Evolutionary conservation across 2,888 invertebrate species (phyloP), one percentile per base, ranked within the genome.

Genomic region (Calameuta idolon): DNA sequence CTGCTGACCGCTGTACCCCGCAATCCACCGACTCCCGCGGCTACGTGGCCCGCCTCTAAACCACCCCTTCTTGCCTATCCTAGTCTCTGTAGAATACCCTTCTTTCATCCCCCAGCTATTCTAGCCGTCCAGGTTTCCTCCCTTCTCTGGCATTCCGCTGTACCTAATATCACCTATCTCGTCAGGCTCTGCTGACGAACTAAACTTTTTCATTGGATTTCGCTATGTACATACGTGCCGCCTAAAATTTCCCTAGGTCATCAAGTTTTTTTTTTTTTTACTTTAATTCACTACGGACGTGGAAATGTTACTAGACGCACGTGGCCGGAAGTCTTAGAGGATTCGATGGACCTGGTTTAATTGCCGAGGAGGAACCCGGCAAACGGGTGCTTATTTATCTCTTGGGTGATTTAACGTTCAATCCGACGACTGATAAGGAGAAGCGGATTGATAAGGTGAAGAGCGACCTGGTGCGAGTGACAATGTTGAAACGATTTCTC

Each of bases 31-130:
- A 77, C 79, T 84, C 85, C 82, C 80, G 78, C 76, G 81, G 83
- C 84, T 90, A 90, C 90, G 90, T 90, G 90, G 86, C 82, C 84
- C 86, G 90, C 89, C 85, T 90, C 88, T 84, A 87, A 90, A 90
- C 89, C 86, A 86, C 83, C 83, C 83, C 83, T 81, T 83, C 83
- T 81, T 83, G 84, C 80, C 81, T 79, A 80, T 82, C 77, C 76
- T 75, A 76, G 75, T 78, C 83, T 74, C 69, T 76, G 55, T 78
- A 12, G 71, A 34, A 33, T 11, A 71, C 69, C 69, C 69, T 55
- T 34, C 76, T 76, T 79, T 81, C 75, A 74, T 80, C 80, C 77
- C 74, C 76, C 69, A 69, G 74, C 80, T 75, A 73, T 79, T 82
- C 82, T 81, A 79, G 79, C 81, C 80, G 80, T 82, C 85, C 80